Percentiles rank a stretch among this genome's conserved stretches.
phyloP scores from a whole-genome alignment of 1,140 invertebrate genomes.

The Lepeophtheirus salmonis region DNA sequence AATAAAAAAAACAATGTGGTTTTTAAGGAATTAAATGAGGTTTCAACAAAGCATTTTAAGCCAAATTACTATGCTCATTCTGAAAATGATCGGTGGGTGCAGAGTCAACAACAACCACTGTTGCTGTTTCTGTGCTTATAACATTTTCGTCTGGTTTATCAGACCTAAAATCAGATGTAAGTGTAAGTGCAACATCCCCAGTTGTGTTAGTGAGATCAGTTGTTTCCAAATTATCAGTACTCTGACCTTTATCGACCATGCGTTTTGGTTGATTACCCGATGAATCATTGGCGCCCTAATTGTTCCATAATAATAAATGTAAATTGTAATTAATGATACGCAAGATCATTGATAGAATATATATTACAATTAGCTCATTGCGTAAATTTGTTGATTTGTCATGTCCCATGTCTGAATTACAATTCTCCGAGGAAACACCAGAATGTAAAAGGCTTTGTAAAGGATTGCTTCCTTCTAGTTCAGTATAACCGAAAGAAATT shows the following conservation, averaged over 20 bases:
- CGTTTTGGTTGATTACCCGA: no score
- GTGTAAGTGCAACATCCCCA: neutral
- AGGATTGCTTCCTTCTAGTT: constrained; percentile 13
- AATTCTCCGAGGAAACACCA: neutral
- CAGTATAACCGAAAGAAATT: constrained; percentile 14
- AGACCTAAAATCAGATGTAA: neutral
- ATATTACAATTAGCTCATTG: neutral
- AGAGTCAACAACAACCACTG: no score
- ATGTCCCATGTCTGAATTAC: neutral
- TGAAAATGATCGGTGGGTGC: no score
- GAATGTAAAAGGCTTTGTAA: neutral
- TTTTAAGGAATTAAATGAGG: neutral
- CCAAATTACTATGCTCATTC: neutral
- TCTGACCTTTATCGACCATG: no score
- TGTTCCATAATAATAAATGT: neutral
- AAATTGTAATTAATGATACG: no score
- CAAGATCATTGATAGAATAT: no score
- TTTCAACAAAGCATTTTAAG: neutral
- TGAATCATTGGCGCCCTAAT: neutral
- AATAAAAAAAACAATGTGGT: neutral
- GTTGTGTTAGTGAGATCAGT: neutral
- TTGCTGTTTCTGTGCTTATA: neutral
- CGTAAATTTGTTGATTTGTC: neutral
- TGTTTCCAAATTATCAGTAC: no score
- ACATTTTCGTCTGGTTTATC: neutral